These are phyloP conservation scores for Solenopsis invicta DNA, from an alignment of 1,140 invertebrate genomes.

Conservation along the genomic window DNA sequence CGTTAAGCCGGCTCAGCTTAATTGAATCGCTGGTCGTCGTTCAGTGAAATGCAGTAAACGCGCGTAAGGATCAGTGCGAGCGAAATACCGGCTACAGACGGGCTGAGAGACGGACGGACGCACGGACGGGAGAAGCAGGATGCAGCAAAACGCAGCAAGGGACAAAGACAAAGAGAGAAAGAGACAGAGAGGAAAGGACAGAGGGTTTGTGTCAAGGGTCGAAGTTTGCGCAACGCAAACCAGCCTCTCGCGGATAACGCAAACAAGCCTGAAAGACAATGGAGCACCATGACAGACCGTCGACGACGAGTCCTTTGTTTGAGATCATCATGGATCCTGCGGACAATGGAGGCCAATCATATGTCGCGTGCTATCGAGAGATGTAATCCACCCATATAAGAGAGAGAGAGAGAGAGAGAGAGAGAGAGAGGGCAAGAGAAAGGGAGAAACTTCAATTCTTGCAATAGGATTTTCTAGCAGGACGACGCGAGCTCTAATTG, in stretches of 20 bases:
- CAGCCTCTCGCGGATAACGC: constrained; percentile 61
- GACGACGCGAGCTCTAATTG: constrained; percentile 69
- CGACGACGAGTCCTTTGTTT: constrained; percentile 68
- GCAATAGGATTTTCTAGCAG: constrained; percentile 30
- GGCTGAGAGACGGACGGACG: neutral
- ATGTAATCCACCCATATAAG: constrained; percentile 53
- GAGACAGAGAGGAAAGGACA: neutral
- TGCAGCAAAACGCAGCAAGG: neutral
- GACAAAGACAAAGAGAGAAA: neutral
- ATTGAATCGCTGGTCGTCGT: constrained; percentile 41
- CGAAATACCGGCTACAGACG: neutral
- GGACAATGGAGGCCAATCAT: constrained; percentile 76
- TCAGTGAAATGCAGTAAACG: constrained; percentile 18
- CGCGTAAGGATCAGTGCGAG: constrained; percentile 3
- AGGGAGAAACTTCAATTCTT: constrained; percentile 23
- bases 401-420: constrained; percentile 12
- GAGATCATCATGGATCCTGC: constrained; percentile 65
- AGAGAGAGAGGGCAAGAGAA: neutral
- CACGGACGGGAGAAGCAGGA: neutral
- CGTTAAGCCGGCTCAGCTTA: constrained; percentile 39
- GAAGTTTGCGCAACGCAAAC: constrained; percentile 60
- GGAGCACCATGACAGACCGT: constrained; percentile 68
- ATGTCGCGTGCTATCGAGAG: constrained; percentile 71
- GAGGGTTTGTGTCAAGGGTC: constrained; percentile 48
- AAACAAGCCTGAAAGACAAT: constrained; percentile 75